Evolutionary conservation across 2,797 vertebrate genomes (phyloP), one percentile per base, ranked within the genome.

Genomic region (Lepidocolaptes lacrymiger): DNA sequence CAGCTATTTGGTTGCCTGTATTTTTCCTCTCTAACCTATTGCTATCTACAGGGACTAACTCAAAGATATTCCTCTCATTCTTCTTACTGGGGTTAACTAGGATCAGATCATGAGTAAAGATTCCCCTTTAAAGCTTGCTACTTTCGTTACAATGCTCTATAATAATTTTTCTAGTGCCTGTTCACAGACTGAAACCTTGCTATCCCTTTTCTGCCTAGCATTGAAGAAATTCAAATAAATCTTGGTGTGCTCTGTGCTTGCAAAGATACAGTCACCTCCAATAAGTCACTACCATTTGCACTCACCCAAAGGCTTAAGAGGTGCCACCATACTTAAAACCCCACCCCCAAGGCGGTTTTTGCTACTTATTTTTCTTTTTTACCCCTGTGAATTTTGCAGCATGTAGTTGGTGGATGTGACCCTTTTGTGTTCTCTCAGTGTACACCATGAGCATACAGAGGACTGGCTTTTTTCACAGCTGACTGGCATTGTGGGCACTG

Each of bases 41-140:
- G 48, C 32, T 79, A 36, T 27, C 73, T 94, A 56, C 20, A 51
- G 46, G 43, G 66, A 66, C 58, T 81, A 75, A 74, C 73, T 86
- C 76, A 15, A 44, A 76, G 63, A 37, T 5, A 4, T 56, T 84
- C 51, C 36, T 49, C 16, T 75, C 59, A 49, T 85, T 90, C 3
- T 7, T 87, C 64, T 94, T 51, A 62, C 4, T 17, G 24, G 79
- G 88, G 76, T 92, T 95, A 96, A 90, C 63, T 85, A 71, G 85
- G 91, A 94, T 88, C 88, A 81, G 54, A 86, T 72, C 22, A 34
- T 48, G 88, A 89, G 76, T 89, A 85, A 89, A 88, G 73, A 75
- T 68, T 88, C 46, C 61, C n/a, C 84, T 95, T 93, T 46, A 76
- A 79, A 90, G 71, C 44, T 88, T 79, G 6, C 32, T 64, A 90